These are phyloP conservation scores for Netelia melanura DNA, from an alignment of 2,888 invertebrate genomes.

Conservation along the genomic window DNA sequence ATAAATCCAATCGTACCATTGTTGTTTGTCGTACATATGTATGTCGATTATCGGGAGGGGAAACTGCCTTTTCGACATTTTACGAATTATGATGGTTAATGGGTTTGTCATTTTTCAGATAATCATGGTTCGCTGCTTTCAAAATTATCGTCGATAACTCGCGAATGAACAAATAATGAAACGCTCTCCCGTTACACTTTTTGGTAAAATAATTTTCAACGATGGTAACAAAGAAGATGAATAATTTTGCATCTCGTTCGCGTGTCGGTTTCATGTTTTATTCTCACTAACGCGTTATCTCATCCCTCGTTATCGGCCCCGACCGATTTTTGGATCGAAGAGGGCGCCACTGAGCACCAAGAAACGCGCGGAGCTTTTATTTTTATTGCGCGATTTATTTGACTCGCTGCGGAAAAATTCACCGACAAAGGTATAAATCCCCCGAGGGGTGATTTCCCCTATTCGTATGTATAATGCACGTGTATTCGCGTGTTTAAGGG, in stretches of 20 bases:
- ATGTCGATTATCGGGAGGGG: constrained; percentile 18
- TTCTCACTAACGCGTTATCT: too few relatives aligned
- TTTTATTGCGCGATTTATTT: constrained; percentile 43
- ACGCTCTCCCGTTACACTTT: too few relatives aligned
- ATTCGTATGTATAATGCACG: not conserved
- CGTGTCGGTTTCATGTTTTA: too few relatives aligned
- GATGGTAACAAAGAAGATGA: too few relatives aligned
- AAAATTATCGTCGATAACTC: not conserved
- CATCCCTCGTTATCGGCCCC: too few relatives aligned
- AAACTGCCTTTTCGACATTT: constrained; percentile 5
- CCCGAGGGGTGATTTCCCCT: not conserved
- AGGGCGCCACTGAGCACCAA: not conserved
- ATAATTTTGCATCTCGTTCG: too few relatives aligned
- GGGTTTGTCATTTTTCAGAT: constrained; percentile 10
- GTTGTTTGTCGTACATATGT: not conserved
- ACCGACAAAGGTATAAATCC: constrained; percentile 31
- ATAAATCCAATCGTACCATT: constrained; percentile 44
- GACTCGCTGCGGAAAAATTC: constrained; percentile 37
- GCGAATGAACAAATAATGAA: not conserved
- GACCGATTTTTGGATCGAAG: not conserved
- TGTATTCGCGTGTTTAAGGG: not conserved
- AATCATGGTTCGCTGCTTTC: not conserved
- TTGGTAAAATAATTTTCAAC: too few relatives aligned
- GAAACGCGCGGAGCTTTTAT: constrained; percentile 9
- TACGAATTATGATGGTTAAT: constrained; percentile 1